Base-by-base conservation (phyloP, 2,888 invertebrate genomes). In the Piscicola geometra region DNA sequence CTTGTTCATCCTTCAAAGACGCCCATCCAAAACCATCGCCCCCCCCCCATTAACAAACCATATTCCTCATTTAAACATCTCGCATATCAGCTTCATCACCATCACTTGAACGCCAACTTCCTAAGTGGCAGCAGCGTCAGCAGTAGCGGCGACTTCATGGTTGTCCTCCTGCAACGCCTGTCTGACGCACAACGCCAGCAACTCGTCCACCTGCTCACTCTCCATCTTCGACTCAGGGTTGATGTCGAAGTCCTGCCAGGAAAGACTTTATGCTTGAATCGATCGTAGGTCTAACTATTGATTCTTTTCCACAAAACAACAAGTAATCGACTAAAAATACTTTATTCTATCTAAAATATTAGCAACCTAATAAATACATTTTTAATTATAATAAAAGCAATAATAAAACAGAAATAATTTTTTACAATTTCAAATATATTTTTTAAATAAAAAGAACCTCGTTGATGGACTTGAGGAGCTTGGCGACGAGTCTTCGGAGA, bases 131-230 rank as follows among this genome's bases (percentile, higher is more conserved):
- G 9, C 67, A 67, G 28, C 9, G 15, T n/a, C 73, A 18, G 35
- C 60, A 70, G 32, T 36, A 30, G 70, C 33, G 21, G 70, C 15
- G 25, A 36, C 5, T 30, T 32, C 56, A 21, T 66, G 47, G n/a
- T 75, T 60, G 12, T 52, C 75, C 60, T 81, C 79, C 78, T 82
- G 82, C 60, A 81, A 81, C 15, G 84, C 84, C 75, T 84, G 84
- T 71, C 81, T 80, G 5, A 84, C 83, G 80, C 84, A 84, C 36
- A 83, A 83, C 25, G 82, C 81, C 56, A 84, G 77, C 36, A 84
- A 81, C 76, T 84, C 83, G 76, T 84, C 84, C 30, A 84, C 84
- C 76, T 84, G 84, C 73, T 84, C 84, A 3, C 83, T 82, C 76
- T 83, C 83, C 56, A 82, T 81, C 64, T 76, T 75, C 50, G 71